Conservation (phyloP, 2,797 vertebrate genomes). For the Tenualosa thibaudeaui region DNA sequence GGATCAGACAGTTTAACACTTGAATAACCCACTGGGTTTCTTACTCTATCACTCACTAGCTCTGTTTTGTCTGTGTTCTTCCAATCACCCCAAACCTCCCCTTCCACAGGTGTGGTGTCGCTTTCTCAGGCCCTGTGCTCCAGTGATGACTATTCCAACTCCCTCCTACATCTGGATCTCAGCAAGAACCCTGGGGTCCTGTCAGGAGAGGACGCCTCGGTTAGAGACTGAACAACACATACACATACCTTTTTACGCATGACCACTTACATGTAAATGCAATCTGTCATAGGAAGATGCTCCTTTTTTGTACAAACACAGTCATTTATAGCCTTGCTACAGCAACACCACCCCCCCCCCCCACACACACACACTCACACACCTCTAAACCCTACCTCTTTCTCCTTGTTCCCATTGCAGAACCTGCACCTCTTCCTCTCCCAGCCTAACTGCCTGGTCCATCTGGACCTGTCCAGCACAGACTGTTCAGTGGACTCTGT, state of each 20-base stretch:
- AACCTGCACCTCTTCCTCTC: conserved; percentile 89
- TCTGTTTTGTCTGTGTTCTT: not conserved
- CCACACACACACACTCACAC: not conserved
- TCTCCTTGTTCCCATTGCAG: conserved; percentile 58
- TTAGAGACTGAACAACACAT: conserved; percentile 55
- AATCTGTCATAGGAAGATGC: not conserved
- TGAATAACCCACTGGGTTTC: not conserved
- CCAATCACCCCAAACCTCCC: conserved; percentile 21
- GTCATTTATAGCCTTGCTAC: conserved; percentile 15
- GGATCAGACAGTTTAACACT: not conserved
- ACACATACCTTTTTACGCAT: not conserved
- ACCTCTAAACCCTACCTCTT: not conserved
- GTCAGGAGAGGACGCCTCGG: conserved; percentile 86
- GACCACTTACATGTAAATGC: not conserved
- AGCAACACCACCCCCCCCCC: no score
- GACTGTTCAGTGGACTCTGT: conserved; percentile 88
- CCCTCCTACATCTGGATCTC: conserved; percentile 86
- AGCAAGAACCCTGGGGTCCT: conserved; percentile 89
- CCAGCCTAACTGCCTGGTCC: conserved; percentile 88
- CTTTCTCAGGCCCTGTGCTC: conserved; percentile 87
- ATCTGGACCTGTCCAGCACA: conserved; percentile 86
- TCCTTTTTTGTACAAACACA: conserved; percentile 10
- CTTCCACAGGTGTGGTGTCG: conserved; percentile 77
- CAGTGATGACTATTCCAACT: conserved; percentile 87
- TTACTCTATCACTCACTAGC: not conserved